Evolutionary conservation across 2,888 invertebrate genomes (phyloP).

Genomic region (Amblyteles armatorius): DNA sequence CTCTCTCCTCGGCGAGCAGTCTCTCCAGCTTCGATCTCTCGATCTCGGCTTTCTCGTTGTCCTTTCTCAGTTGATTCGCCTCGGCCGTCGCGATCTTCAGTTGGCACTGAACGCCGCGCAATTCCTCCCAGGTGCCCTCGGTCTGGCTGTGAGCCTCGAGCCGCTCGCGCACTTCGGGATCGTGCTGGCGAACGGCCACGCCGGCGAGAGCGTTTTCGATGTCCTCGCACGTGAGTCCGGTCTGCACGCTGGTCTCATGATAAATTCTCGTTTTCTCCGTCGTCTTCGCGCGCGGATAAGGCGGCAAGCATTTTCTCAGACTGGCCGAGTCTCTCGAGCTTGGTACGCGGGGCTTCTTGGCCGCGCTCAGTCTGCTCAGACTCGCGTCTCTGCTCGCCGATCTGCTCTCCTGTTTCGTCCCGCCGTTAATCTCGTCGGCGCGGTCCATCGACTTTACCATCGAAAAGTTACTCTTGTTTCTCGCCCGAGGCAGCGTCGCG

Average conservation of each 20-base stretch:
- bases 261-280: conserved; percentile 89
- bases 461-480: conserved; percentile 86
- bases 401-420: conserved; percentile 76
- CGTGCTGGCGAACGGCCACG: conserved; percentile 79
- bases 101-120: conserved; percentile 87
- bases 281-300: conserved; percentile 82
- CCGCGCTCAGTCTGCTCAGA: conserved; percentile 81
- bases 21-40: conserved; percentile 87
- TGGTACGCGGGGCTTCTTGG: conserved; percentile 72
- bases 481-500: conserved; percentile 90
- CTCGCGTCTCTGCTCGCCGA: conserved; percentile 85
- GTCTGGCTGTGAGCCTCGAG: conserved; percentile 87
- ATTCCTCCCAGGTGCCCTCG: conserved; percentile 88
- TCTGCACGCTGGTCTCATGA: conserved; percentile 92
- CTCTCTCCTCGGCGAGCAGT: conserved; percentile 89
- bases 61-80: conserved; percentile 68
- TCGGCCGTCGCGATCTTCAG: conserved; percentile 86
- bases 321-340: conserved; percentile 76
- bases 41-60: conserved; percentile 87
- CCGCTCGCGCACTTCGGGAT: conserved; percentile 84
- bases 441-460: conserved; percentile 78
- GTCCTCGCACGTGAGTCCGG: conserved; percentile 90
- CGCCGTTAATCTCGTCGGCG: conserved; percentile 84
- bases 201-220: conserved; percentile 91
- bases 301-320: conserved; percentile 84